Percentiles rank a stretch among this genome's conserved stretches.
These are phyloP conservation scores for Achroia grisella DNA, from an alignment of 1,140 invertebrate genomes.

Conservation along the genomic window DNA sequence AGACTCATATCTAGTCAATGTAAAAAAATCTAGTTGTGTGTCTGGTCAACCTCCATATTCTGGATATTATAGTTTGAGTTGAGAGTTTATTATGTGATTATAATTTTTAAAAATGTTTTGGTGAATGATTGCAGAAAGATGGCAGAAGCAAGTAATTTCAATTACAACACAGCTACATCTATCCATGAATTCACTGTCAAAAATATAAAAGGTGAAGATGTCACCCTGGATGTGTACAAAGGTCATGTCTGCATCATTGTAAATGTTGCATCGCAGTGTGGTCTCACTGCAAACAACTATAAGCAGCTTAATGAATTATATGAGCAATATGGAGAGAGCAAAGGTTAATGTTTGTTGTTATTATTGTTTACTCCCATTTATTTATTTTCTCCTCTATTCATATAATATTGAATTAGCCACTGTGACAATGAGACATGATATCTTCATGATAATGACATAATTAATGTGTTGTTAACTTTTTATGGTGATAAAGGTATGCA, in stretches of 20 bases:
- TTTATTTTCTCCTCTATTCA: too few relatives aligned
- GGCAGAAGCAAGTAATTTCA: constrained; percentile 41
- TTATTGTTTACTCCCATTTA: too few relatives aligned
- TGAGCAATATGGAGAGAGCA: constrained; percentile 79
- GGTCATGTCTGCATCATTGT: constrained; percentile 86
- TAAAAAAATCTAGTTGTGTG: too few relatives aligned
- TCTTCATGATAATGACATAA: too few relatives aligned
- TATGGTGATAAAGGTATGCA: too few relatives aligned
- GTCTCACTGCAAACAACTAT: constrained; percentile 88
- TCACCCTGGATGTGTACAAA: constrained; percentile 83
- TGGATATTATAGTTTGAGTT: too few relatives aligned
- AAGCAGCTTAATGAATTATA: constrained; percentile 84
- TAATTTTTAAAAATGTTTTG: not conserved
- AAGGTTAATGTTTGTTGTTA: constrained; percentile 34
- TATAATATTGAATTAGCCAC: too few relatives aligned
- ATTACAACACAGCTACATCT: constrained; percentile 76
- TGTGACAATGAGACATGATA: too few relatives aligned
- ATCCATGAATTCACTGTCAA: constrained; percentile 86
- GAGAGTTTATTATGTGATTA: not conserved
- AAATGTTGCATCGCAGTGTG: constrained; percentile 94
- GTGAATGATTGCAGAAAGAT: constrained; percentile 41
- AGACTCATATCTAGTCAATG: too few relatives aligned
- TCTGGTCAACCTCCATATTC: too few relatives aligned
- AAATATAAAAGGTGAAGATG: constrained; percentile 84
- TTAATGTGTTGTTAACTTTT: too few relatives aligned